These are phyloP conservation scores for Cynocephalus volans DNA, from an alignment of 2,113 vertebrate species.

Conservation along the genomic window DNA sequence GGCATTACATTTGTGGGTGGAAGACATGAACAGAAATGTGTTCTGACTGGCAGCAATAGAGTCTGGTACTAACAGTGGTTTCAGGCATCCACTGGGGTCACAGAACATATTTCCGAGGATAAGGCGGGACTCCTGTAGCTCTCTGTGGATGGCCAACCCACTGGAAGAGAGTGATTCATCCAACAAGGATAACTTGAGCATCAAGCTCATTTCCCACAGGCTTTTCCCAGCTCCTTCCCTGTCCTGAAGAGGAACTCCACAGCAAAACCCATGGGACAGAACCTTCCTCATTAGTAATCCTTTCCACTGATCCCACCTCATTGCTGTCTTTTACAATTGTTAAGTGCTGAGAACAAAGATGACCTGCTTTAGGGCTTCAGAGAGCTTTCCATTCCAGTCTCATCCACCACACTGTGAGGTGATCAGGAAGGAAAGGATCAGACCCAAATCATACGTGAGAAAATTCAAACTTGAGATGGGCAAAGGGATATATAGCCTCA, in stretches of 20 bases:
- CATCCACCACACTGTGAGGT: too few species aligned
- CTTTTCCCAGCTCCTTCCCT: neutral
- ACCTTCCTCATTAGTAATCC: neutral
- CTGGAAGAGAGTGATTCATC: neutral
- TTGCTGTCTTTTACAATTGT: neutral
- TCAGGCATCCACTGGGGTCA: too few species aligned
- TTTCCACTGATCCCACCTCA: too few species aligned
- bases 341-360: neutral
- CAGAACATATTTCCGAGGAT: too few species aligned
- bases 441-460: neutral
- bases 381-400: neutral
- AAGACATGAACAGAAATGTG: too few species aligned
- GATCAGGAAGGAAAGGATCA: neutral
- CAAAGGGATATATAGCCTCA: neutral
- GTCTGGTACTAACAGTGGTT: too few species aligned
- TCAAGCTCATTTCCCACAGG: neutral
- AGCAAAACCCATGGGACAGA: neutral
- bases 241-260: too few species aligned
- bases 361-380: too few species aligned
- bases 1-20: too few species aligned
- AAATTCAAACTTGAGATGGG: neutral
- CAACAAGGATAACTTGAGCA: neutral
- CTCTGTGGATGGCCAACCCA: neutral
- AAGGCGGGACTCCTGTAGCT: neutral
- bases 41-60: too few species aligned